Conservation (phyloP, 1,140 invertebrate genomes). For the Heterodera carotae region DNA sequence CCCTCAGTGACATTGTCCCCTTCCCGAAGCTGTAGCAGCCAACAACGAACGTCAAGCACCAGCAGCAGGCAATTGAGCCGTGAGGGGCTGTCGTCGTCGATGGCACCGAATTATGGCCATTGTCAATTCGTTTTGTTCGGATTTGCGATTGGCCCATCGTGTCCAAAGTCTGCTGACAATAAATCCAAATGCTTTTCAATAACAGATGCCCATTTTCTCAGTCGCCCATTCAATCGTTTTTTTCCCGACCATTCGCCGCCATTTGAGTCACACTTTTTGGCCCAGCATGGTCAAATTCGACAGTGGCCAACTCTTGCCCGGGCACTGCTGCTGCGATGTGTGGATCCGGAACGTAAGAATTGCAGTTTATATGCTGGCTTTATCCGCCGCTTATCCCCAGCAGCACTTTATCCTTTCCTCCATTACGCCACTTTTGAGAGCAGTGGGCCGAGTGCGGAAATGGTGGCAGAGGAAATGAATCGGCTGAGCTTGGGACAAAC, state of each 20-base stretch:
- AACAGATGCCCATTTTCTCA: too few species aligned
- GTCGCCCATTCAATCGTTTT: background rate
- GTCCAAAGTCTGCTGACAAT: background rate
- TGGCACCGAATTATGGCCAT: background rate
- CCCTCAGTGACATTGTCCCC: background rate
- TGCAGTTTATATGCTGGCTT: background rate
- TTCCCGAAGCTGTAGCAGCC: background rate
- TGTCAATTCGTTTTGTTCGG: slow-evolving; percentile 11
- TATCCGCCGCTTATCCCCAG: background rate
- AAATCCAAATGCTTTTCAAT: too few species aligned
- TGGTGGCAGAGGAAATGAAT: background rate
- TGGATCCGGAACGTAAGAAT: slow-evolving; percentile 56
- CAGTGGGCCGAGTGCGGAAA: background rate
- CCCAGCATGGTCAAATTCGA: background rate
- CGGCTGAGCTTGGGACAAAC: background rate
- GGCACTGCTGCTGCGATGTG: slow-evolving; percentile 55
- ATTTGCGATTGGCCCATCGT: background rate
- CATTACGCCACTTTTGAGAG: slow-evolving; percentile 48
- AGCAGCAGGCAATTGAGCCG: background rate
- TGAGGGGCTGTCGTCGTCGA: background rate
- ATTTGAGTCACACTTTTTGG: background rate
- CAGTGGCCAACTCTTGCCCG: slow-evolving; percentile 35
- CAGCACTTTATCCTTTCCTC: slow-evolving; percentile 59
- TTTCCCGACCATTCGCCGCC: background rate
- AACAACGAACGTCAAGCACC: background rate